Evolutionary conservation across 2,113 vertebrate species (phyloP).

Genomic region (Gadus chalcogrammus): DNA sequence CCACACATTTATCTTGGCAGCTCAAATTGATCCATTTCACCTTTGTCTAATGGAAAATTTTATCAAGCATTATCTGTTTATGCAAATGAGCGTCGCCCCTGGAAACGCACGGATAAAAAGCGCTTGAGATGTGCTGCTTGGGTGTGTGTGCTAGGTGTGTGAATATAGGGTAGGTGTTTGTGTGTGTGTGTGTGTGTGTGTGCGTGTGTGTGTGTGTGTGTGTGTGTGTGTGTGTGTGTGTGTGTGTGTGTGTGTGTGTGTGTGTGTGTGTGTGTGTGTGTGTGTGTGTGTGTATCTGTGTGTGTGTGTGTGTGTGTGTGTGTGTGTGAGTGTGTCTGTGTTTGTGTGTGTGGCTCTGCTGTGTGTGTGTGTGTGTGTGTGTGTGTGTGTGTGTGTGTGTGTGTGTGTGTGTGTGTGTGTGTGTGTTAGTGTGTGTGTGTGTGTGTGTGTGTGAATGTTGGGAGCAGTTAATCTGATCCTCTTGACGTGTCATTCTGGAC

Average conservation of each 20-base stretch:
- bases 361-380: too few species aligned
- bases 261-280: neutral
- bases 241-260: too few species aligned
- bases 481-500: constrained; percentile 84
- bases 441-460: constrained; percentile 59
- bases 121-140: constrained; percentile 72
- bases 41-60: constrained; percentile 99
- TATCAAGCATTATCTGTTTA: constrained; percentile 99
- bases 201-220: too few species aligned
- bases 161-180: too few species aligned
- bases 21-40: constrained; percentile 99
- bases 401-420: neutral
- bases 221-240: too few species aligned
- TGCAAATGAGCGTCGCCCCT: constrained; percentile 95
- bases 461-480: constrained; percentile 87
- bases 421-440: constrained; percentile 1
- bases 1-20: constrained; percentile 99
- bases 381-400: too few species aligned
- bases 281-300: neutral
- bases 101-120: constrained; percentile 77
- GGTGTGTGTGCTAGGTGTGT: constrained; percentile 49
- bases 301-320: constrained; percentile 53
- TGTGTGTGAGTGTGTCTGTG: too few species aligned
- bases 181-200: too few species aligned
- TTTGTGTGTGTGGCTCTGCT: too few species aligned